Evolutionary conservation across 2,113 vertebrate species (phyloP), one percentile per base, ranked within the genome.

Genomic region (Paedocypris sp.): DNA sequence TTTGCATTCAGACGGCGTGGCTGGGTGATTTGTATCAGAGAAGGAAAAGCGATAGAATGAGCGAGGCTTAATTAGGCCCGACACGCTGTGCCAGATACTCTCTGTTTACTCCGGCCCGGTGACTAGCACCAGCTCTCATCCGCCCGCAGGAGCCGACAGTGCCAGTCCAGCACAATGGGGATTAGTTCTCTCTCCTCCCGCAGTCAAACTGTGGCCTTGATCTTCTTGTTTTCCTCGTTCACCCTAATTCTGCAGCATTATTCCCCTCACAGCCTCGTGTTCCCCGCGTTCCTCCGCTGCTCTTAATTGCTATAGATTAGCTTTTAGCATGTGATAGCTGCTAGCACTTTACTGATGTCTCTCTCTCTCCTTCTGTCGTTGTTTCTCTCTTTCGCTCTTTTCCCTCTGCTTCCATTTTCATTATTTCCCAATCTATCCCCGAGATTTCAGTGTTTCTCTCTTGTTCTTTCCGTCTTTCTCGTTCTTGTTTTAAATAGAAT

Each of bases 231-330:
- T 43, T 64, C 7, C 32, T 12, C 12, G 2, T 4, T 49, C 31
- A 18, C 26, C 9, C 16, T 51, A 20, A 52, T 47, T 36, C 13
- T 60, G 36, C 25, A 41, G 15, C 20, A 5, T 45, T 19, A 39
- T 46, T 41, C 41, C 18, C 19, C 18, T 22, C 46, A 36, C 26
- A 11, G 39, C n/a, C 16, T 32, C 13, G 36, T 42, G 26, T 51
- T 47, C 28, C 25, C 52, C 41, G 53, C 41, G n/a, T n/a, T 64
- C 15, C 15, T 45, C 33, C 54, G 35, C 33, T 60, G 41, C 61
- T 4, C 51, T 49, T 64, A 69, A 60, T 58, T 64, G 61, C 42
- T 23, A 8, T 3, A 54, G 48, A 59, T 64, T 69, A 64, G 49
- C 28, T 60, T 7, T 41, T 57, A 64, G 46, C 22, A 1, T 35